phyloP scores from a whole-genome alignment of 2,113 vertebrate species.

The Protobothrops flavoviridis region DNA sequence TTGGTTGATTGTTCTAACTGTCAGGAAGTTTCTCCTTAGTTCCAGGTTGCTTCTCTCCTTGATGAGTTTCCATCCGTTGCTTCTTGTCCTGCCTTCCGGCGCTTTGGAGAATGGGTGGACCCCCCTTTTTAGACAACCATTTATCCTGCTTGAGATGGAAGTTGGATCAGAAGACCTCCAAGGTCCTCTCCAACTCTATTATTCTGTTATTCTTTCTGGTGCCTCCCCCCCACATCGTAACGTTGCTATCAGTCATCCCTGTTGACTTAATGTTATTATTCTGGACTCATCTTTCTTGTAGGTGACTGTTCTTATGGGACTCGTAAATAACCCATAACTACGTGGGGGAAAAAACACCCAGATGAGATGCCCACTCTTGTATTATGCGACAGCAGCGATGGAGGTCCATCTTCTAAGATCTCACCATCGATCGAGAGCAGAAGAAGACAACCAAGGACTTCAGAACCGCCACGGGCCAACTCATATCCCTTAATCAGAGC shows the following conservation, averaged over 20 bases:
- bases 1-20: too few species aligned
- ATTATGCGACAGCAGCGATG: not conserved
- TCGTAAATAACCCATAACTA: not conserved
- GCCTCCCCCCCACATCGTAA: too few species aligned
- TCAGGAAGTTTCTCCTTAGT: too few species aligned
- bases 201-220: not conserved
- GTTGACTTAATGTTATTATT: not conserved
- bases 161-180: not conserved
- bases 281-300: not conserved
- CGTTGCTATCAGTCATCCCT: not conserved
- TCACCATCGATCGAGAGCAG: not conserved
- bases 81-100: too few species aligned
- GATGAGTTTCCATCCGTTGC: too few species aligned
- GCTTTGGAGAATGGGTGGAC: too few species aligned
- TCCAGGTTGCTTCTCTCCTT: too few species aligned
- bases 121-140: too few species aligned
- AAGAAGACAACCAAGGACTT: not conserved
- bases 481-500: not conserved
- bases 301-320: not conserved
- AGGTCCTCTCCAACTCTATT: too few species aligned
- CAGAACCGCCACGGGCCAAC: not conserved
- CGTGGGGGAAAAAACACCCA: not conserved
- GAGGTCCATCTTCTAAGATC: not conserved
- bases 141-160: not conserved
- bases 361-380: not conserved